Conservation (phyloP, 2,113 vertebrate species). For the Cranoglanis bouderius region DNA sequence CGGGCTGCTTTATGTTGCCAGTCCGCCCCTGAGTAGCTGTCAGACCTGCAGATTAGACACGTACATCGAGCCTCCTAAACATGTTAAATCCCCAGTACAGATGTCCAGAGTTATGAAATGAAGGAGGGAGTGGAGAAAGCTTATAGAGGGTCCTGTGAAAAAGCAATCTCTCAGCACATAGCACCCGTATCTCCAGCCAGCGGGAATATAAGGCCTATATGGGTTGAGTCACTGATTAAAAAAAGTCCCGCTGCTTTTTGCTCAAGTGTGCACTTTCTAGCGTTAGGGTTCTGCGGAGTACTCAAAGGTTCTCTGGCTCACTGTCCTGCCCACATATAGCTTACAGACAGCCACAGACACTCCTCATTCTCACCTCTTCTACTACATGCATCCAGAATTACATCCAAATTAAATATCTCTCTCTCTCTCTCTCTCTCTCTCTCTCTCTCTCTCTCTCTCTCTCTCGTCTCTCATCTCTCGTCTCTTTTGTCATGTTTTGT, state of each 20-base stretch:
- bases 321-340: conserved; percentile 11
- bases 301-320: conserved; percentile 17
- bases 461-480: too few relatives aligned
- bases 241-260: conserved; percentile 38
- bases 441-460: too few relatives aligned
- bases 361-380: background rate
- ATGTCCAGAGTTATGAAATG: background rate
- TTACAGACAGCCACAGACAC: background rate
- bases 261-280: conserved; percentile 44
- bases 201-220: conserved; percentile 22
- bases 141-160: conserved; percentile 26
- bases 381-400: background rate
- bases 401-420: background rate
- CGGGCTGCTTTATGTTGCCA: too few relatives aligned
- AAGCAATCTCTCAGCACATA: background rate
- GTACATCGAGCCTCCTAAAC: background rate
- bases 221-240: conserved; percentile 43
- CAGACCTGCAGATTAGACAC: background rate
- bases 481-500: too few relatives aligned
- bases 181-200: conserved; percentile 28
- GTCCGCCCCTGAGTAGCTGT: too few relatives aligned
- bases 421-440: background rate
- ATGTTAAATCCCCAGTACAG: background rate
- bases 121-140: background rate
- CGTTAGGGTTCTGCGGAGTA: conserved; percentile 36